phyloP scores from a whole-genome alignment of 1,140 invertebrate species.

The Palaemon carinicauda region DNA sequence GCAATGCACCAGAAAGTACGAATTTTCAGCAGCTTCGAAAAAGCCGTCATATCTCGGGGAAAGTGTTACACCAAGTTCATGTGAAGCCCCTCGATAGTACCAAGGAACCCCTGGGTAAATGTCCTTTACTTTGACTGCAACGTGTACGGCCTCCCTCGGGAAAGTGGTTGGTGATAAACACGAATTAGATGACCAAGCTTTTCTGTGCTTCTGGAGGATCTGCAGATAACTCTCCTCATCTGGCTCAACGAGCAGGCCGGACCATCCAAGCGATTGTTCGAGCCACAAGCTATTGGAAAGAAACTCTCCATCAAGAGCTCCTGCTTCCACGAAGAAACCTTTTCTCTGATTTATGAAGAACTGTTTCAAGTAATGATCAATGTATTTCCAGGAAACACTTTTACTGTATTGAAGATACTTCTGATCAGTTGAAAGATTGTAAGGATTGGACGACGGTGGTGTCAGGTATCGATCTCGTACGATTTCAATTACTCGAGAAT shows the following conservation, averaged over 20 bases:
- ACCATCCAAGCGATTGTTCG: conserved; percentile 76
- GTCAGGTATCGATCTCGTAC: too few relatives aligned
- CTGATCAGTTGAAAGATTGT: too few relatives aligned
- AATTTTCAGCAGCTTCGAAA: neutral
- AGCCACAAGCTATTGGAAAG: conserved; percentile 73
- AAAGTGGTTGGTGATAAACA: conserved; percentile 71
- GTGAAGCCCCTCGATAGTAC: neutral
- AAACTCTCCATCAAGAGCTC: conserved; percentile 70
- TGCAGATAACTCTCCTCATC: conserved; percentile 68
- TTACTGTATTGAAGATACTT: too few relatives aligned
- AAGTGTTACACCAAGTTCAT: neutral
- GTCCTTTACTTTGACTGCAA: neutral
- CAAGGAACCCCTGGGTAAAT: neutral
- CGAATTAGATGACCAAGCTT: conserved; percentile 54
- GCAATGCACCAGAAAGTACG: conserved; percentile 71
- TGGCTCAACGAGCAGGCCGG: conserved; percentile 74
- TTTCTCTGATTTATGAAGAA: neutral
- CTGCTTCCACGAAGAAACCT: conserved; percentile 72
- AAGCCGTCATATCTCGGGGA: neutral
- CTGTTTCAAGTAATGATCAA: too few relatives aligned
- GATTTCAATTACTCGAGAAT: too few relatives aligned
- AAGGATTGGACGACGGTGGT: too few relatives aligned
- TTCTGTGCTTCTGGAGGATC: conserved; percentile 57
- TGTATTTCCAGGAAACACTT: too few relatives aligned
- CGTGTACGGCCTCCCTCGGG: conserved; percentile 23